phyloP scores from a whole-genome alignment of 2,113 vertebrate genomes.

The Sapajus apella region DNA sequence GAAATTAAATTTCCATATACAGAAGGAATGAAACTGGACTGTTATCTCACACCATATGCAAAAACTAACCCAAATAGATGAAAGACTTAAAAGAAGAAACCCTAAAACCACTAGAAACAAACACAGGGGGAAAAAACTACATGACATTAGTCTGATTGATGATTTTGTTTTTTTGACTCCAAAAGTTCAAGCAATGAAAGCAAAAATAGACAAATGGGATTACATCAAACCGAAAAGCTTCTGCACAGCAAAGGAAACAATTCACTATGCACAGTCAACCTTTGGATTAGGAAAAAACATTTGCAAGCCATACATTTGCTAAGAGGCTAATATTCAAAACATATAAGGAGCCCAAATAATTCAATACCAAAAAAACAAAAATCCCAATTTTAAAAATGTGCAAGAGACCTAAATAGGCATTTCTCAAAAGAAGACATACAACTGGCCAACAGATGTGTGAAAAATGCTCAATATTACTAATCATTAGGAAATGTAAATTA shows the following conservation, averaged over 20 bases:
- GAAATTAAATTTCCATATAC: not conserved
- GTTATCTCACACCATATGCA: not conserved
- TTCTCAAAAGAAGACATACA: not conserved
- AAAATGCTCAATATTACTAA: not conserved
- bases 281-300: not conserved
- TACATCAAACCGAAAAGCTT: not conserved
- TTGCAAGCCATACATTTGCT: not conserved
- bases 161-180: not conserved
- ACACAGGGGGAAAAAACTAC: not conserved
- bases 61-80: not conserved
- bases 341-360: not conserved
- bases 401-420: not conserved
- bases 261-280: not conserved
- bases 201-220: not conserved
- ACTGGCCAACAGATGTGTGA: not conserved
- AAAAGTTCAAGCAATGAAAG: not conserved
- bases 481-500: not conserved
- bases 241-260: not conserved
- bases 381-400: not conserved
- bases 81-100: not conserved
- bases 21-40: not conserved
- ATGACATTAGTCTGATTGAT: not conserved
- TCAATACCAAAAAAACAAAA: not conserved
- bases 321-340: not conserved
- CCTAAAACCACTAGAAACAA: not conserved